Evolutionary conservation across 53 echinoderm and acorn worm genomes (phyloP).

Genomic region (Echinarachnius parma): DNA sequence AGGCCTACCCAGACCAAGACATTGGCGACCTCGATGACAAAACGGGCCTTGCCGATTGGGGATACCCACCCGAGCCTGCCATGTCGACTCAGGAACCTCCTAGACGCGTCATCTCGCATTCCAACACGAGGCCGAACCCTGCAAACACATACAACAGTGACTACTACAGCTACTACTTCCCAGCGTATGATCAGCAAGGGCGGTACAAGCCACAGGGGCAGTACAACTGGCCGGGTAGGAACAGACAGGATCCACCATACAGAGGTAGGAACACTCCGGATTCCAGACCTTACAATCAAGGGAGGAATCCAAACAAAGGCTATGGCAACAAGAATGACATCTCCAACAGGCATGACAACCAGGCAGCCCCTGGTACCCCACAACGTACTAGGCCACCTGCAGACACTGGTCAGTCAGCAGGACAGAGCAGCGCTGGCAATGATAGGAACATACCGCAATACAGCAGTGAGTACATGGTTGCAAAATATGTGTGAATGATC

Average conservation of each 20-base stretch:
- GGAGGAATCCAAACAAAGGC: slow-evolving; percentile 6
- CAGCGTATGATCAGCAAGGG: not conserved
- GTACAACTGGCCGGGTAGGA: too few relatives aligned
- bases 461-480: slow-evolving; percentile 28
- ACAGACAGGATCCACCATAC: too few relatives aligned
- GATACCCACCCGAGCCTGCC: not conserved
- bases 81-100: slow-evolving; percentile 6
- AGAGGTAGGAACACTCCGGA: slow-evolving; percentile 11
- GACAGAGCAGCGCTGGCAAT: not conserved
- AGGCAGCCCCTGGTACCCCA: not conserved
- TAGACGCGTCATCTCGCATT: not conserved
- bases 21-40: not conserved
- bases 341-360: not conserved
- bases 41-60: not conserved
- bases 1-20: slow-evolving; percentile 2
- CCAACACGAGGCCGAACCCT: not conserved
- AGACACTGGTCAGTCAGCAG: not conserved
- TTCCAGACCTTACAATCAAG: not conserved
- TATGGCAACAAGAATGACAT: not conserved
- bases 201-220: not conserved
- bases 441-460: not conserved
- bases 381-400: not conserved
- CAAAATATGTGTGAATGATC: not conserved
- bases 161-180: slow-evolving; percentile 43
- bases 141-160: slow-evolving; percentile 31